Evolutionary conservation across 2,113 vertebrate genomes (phyloP), one percentile per base, ranked within the genome.

Genomic region (Ondatra zibethicus): DNA sequence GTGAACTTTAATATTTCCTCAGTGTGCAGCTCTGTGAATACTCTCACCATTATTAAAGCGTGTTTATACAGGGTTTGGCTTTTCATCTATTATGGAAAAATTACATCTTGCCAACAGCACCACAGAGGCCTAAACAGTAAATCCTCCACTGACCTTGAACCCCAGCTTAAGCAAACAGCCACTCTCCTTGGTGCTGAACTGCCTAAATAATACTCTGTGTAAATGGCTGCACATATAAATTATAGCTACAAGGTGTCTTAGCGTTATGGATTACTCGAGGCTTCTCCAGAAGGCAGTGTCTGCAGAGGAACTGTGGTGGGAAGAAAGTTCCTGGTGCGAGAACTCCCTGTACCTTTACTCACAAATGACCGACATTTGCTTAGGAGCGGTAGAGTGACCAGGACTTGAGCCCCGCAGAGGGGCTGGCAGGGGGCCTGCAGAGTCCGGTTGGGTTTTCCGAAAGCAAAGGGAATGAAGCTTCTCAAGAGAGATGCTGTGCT

Each of bases 1-100:
- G 50, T 88, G 97, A 96, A 98, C 95, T 96, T 98, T 93, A 97
- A 90, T 97, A 97, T 97, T 96, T 97, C 95, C 93, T 98, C 94
- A 73, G 89, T 90, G 84, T 65, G 88, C 78, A 45, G 65, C 93
- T 85, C 93, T 89, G 80, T 89, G 50, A 93, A 92, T n/a, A 88
- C 89, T 92, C 92, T 96, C 92, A 81, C 95, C 91, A 97, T 96
- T 97, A 98, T 97, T 96, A 97, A 97, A 96, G 91, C 61, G n/a
- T 96, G 96, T 96, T 97, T 97, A 95, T 96, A 97, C 55, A 89
- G 61, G 82, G 89, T 95, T 94, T 96, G 90, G 93, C 78, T 97
- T 97, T 98, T 87, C 95, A 92, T 77, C 89, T 89, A 61, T 97
- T 94, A 97, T 92, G 88, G 96, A 98, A 98, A 97, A 97, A 97